Conservation (phyloP, 2,113 vertebrate species). For the Strigops habroptila region DNA sequence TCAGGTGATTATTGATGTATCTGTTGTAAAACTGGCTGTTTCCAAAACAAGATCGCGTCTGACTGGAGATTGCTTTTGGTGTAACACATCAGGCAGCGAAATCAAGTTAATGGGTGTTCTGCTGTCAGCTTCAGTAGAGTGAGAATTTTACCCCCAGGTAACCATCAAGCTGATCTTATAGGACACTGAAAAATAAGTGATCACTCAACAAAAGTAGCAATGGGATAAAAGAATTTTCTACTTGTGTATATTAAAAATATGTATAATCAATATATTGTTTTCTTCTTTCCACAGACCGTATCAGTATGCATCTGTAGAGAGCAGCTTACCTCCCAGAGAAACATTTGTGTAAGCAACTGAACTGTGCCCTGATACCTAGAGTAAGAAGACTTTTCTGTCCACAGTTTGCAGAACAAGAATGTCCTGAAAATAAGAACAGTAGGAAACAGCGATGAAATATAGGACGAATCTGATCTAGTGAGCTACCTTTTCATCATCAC, state of each 20-base stretch:
- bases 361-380: background rate
- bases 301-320: constrained; percentile 9
- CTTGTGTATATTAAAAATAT: background rate
- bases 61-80: background rate
- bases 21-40: background rate
- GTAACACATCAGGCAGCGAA: background rate
- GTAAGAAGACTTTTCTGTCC: background rate
- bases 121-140: background rate
- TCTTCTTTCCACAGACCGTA: constrained; percentile 15
- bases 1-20: background rate
- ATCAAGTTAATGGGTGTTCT: background rate
- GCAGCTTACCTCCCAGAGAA: background rate
- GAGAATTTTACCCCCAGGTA: background rate
- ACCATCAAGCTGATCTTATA: background rate
- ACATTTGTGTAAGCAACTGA: background rate
- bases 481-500: background rate
- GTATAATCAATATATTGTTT: background rate
- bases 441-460: background rate
- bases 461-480: background rate
- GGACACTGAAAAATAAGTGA: background rate
- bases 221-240: background rate
- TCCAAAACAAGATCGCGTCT: background rate
- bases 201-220: background rate
- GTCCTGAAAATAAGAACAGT: constrained; percentile 8
- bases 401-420: background rate